Conservation (phyloP, 2,797 vertebrate genomes). For the Apogon talboti region DNA sequence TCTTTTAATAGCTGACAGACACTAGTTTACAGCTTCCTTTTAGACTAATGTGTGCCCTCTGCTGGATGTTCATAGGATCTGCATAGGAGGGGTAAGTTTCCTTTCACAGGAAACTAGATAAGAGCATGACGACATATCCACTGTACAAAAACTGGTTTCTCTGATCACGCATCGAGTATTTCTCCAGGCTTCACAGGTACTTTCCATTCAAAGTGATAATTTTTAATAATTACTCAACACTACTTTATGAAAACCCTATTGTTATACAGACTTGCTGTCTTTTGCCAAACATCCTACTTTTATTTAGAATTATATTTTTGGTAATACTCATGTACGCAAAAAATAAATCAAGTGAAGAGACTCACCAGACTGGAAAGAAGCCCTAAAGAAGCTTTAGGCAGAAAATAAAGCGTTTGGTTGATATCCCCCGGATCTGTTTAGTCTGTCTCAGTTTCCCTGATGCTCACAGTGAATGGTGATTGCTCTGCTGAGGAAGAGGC, state of each 20-base stretch:
- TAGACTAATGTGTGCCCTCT: constrained; percentile 44
- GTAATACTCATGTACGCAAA: too few species aligned
- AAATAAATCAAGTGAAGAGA: too few species aligned
- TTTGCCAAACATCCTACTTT: too few species aligned
- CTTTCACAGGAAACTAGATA: constrained; percentile 30
- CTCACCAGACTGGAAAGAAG: too few species aligned
- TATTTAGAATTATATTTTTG: too few species aligned
- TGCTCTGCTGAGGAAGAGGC: background rate
- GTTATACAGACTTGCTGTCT: too few species aligned
- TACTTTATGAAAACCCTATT: too few species aligned
- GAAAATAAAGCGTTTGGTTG: background rate
- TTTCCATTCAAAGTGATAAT: background rate
- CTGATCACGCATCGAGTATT: background rate
- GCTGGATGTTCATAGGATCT: background rate
- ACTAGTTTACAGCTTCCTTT: too few species aligned
- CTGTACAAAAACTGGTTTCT: background rate
- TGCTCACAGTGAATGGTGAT: background rate
- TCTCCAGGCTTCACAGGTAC: rapidly evolving
- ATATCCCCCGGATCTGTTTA: background rate
- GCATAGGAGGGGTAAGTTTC: constrained; percentile 41
- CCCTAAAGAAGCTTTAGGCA: background rate
- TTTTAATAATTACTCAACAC: too few species aligned
- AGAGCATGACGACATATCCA: background rate
- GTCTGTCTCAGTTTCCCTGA: background rate
- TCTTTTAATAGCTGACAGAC: too few species aligned